Evolutionary conservation across 1,140 invertebrate species (phyloP), one percentile per base, ranked within the genome.

Genomic region (Mamestra configurata): DNA sequence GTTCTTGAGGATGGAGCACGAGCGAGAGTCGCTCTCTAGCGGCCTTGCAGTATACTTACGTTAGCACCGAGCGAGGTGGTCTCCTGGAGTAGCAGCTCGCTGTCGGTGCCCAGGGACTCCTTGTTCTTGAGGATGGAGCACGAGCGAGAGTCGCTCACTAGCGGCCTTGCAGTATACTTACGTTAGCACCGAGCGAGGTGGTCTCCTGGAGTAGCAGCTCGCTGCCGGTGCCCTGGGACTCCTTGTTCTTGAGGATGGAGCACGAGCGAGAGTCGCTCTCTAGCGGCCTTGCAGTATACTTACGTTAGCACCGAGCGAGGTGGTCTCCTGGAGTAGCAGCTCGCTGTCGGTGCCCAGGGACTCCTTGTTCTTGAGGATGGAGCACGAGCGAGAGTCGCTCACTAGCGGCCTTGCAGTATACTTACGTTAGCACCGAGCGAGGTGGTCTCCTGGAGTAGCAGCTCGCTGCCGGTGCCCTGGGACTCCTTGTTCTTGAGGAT

Each of bases 291-390:
- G 1, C 7, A n/a, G n/a, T 35, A 8, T 20, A 59, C 90, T 86
- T 87, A 95, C 94, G 80, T 95, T 95, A 64, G 93, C 92, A 82
- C 94, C 95, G 49, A 94, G 89, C 61, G 95, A 95, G 57, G 89
- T 90, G 11, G 93, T 92, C 77, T 95, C 93, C 83, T 95, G 94
- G 73, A 95, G 86, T 82, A 95, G 90, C 80, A 95, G 89, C 86
- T 95, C 95, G 86, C 95, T 95, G 88, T 95, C 95, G 22, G 95
- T 95, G 75, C 95, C 95, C 35, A 92, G 89, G 27, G 89, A 90
- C 85, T 95, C 94, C 82, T 95, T 95, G 80, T 95, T 95, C 88
- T 95, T 95, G 77, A 95, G 90, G 57, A 95, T 95, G 79, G 95
- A 95, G 1, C 95, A 90, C 15, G 95, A 92, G 22, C 94, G 90